Conservation (phyloP, 2,797 vertebrate genomes). For the Tarsius wallacei region DNA sequence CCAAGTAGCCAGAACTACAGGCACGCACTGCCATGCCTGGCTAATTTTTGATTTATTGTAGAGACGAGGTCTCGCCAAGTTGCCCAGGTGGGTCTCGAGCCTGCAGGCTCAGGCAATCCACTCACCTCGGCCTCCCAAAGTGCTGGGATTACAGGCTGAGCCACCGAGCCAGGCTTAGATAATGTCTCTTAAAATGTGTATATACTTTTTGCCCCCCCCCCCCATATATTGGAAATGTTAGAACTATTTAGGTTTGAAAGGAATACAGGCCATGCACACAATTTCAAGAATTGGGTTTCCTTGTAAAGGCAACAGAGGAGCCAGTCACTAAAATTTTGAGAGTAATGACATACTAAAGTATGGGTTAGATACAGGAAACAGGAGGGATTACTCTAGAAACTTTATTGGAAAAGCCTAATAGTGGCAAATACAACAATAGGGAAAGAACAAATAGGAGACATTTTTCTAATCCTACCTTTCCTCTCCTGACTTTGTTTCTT, state of each 20-base stretch:
- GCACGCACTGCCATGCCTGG: too few relatives aligned
- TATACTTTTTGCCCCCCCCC: too few relatives aligned
- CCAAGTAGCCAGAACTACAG: too few relatives aligned
- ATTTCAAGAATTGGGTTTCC: constrained; percentile 18
- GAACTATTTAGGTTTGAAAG: constrained; percentile 23
- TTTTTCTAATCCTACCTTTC: neutral
- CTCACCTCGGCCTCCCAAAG: too few relatives aligned
- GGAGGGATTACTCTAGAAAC: neutral
- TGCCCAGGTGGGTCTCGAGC: too few relatives aligned
- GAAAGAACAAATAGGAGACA: neutral
- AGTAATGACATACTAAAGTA: neutral
- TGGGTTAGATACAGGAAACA: neutral
- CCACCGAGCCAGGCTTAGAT: too few relatives aligned
- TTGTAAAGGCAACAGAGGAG: neutral
- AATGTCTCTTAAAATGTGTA: too few relatives aligned
- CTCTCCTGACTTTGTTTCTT: constrained; percentile 23
- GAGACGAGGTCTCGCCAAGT: too few relatives aligned
- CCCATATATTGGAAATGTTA: neutral
- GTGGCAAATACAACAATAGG: constrained; percentile 37
- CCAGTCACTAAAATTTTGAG: neutral
- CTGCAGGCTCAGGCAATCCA: too few relatives aligned
- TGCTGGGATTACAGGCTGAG: too few relatives aligned
- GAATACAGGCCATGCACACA: neutral
- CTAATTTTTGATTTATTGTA: too few relatives aligned
- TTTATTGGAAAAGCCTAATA: constrained; percentile 5